Percentiles rank a stretch among this genome's conserved stretches.
Conservation (phyloP, 1,140 invertebrate species). For the Halesus radiatus region DNA sequence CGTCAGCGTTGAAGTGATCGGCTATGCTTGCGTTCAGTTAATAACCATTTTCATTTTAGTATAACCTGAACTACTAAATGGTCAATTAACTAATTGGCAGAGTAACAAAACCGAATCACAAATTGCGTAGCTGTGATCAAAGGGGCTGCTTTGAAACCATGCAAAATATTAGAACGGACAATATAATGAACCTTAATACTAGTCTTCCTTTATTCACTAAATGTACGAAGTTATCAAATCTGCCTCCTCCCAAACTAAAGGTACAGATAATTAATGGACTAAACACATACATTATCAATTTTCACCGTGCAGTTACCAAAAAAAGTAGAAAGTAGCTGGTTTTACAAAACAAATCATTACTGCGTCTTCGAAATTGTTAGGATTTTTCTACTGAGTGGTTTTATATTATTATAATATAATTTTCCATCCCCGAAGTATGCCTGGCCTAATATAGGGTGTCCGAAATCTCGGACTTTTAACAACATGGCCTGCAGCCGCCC, state of each 20-base stretch:
- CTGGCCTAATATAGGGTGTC: conserved; percentile 28
- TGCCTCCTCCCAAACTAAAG: too few relatives aligned
- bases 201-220: neutral
- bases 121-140: neutral
- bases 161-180: conserved; percentile 22
- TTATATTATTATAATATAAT: neutral
- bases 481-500: conserved; percentile 22
- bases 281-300: too few relatives aligned
- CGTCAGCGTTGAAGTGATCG: too few relatives aligned
- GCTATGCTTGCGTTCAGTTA: neutral
- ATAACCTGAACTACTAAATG: neutral
- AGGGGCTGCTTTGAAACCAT: neutral
- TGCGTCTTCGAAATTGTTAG: neutral
- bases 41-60: neutral
- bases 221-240: too few relatives aligned
- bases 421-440: neutral
- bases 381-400: conserved; percentile 12
- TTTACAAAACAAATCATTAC: neutral
- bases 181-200: conserved; percentile 3
- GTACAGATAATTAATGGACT: too few relatives aligned
- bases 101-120: conserved; percentile 12
- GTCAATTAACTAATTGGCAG: conserved; percentile 18
- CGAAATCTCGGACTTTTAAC: conserved; percentile 40
- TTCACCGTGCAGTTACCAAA: too few relatives aligned
- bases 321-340: neutral